phyloP scores from a whole-genome alignment of 2,888 invertebrate species.

The Pantelozetes paolii region DNA sequence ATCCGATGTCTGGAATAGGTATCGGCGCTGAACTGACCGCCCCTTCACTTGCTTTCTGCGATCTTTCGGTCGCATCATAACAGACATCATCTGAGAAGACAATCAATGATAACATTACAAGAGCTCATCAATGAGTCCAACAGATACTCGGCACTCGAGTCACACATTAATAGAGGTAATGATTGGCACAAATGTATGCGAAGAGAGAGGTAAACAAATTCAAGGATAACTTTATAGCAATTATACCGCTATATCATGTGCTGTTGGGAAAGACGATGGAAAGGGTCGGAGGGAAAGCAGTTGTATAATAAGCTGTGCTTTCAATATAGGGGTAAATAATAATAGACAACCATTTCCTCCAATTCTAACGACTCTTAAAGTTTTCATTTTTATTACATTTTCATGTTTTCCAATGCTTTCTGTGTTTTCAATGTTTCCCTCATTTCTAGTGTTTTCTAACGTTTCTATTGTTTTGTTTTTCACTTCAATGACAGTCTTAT shows the following conservation, averaged over 20 bases:
- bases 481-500: no score
- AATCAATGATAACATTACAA: not conserved
- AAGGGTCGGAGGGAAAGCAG: not conserved
- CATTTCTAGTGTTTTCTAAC: no score
- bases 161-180: not conserved
- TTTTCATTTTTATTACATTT: no score
- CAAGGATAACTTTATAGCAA: not conserved
- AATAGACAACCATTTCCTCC: not conserved
- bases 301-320: not conserved
- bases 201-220: slow-evolving; percentile 15
- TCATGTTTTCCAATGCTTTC: no score
- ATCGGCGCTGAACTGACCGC: slow-evolving; percentile 24
- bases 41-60: slow-evolving; percentile 4
- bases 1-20: slow-evolving; percentile 29
- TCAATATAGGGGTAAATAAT: not conserved
- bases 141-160: not conserved
- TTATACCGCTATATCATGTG: slow-evolving; percentile 5
- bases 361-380: not conserved
- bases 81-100: slow-evolving; percentile 13
- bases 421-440: not conserved
- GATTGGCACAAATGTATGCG: not conserved
- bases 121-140: not conserved
- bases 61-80: not conserved
- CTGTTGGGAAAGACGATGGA: not conserved
- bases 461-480: no score